These are phyloP conservation scores for Listronotus oregonensis DNA, from an alignment of 1,140 invertebrate species.

Conservation along the genomic window DNA sequence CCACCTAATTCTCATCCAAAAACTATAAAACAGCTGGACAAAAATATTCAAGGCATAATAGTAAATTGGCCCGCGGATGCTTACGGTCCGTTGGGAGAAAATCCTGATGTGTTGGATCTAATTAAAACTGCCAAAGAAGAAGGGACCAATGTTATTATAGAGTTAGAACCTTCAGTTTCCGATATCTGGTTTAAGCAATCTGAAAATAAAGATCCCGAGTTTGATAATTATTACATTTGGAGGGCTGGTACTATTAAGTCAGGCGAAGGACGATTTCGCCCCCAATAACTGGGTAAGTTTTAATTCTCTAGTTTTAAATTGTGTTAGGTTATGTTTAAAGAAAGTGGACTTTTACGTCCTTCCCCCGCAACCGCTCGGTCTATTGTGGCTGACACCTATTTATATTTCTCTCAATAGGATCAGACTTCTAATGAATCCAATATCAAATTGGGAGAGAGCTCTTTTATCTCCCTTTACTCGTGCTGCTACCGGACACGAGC, in stretches of 20 bases:
- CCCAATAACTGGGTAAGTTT: conserved; percentile 78
- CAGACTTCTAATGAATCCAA: too few relatives aligned
- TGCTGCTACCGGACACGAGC: too few relatives aligned
- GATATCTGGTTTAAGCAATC: conserved; percentile 72
- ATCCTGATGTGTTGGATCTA: conserved; percentile 54
- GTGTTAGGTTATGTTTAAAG: too few relatives aligned
- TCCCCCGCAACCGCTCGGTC: too few relatives aligned
- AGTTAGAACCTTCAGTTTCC: conserved; percentile 55
- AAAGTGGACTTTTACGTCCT: too few relatives aligned
- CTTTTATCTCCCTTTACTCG: too few relatives aligned
- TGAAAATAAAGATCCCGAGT: conserved; percentile 58
- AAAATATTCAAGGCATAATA: conserved; percentile 59
- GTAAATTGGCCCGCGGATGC: conserved; percentile 47
- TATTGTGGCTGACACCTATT: too few relatives aligned
- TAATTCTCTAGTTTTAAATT: background rate
- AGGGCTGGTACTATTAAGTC: conserved; percentile 53
- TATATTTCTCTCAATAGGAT: too few relatives aligned
- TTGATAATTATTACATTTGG: conserved; percentile 75
- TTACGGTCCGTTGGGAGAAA: conserved; percentile 50
- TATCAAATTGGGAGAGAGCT: too few relatives aligned
- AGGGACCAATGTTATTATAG: conserved; percentile 58
- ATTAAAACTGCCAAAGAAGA: conserved; percentile 54
- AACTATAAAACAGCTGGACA: conserved; percentile 59
- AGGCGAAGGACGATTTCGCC: conserved; percentile 52
- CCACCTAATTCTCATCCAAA: conserved; percentile 49